These are phyloP conservation scores for Drosophila mayaguana DNA, from an alignment of 2,888 invertebrate genomes.

Conservation along the genomic window DNA sequence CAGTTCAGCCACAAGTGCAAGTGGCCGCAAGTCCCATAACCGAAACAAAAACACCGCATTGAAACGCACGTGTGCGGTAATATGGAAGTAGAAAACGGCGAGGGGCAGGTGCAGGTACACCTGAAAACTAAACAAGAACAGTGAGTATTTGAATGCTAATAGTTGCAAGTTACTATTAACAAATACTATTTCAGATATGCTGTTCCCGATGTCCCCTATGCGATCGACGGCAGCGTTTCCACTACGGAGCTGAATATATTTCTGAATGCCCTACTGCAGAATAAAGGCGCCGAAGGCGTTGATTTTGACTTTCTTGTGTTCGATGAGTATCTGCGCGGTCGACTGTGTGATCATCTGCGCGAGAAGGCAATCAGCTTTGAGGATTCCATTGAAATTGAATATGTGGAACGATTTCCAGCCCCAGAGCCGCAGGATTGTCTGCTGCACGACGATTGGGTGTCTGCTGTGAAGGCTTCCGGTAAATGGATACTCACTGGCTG, in stretches of 20 bases:
- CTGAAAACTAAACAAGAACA: conserved; percentile 92
- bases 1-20: neutral
- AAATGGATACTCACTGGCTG: conserved; percentile 95
- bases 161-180: neutral
- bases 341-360: conserved; percentile 90
- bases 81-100: conserved; percentile 84
- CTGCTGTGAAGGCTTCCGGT: conserved; percentile 90
- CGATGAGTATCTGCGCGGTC: conserved; percentile 90
- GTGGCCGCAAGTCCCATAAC: neutral
- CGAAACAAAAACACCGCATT: conserved; percentile 16
- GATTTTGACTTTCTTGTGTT: conserved; percentile 95
- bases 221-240: conserved; percentile 91
- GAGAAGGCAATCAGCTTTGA: conserved; percentile 92
- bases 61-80: conserved; percentile 67
- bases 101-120: conserved; percentile 91
- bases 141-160: conserved; percentile 86
- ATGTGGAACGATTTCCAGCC: conserved; percentile 94
- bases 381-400: conserved; percentile 94
- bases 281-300: conserved; percentile 80
- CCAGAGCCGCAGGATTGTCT: conserved; percentile 97
- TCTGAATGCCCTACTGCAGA: conserved; percentile 90
- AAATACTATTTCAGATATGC: conserved; percentile 89
- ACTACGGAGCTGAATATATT: conserved; percentile 90
- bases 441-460: conserved; percentile 99
- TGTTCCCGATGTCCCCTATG: conserved; percentile 93